Conservation (phyloP, 1,140 invertebrate species). For the Archegozetes longisetosus region DNA sequence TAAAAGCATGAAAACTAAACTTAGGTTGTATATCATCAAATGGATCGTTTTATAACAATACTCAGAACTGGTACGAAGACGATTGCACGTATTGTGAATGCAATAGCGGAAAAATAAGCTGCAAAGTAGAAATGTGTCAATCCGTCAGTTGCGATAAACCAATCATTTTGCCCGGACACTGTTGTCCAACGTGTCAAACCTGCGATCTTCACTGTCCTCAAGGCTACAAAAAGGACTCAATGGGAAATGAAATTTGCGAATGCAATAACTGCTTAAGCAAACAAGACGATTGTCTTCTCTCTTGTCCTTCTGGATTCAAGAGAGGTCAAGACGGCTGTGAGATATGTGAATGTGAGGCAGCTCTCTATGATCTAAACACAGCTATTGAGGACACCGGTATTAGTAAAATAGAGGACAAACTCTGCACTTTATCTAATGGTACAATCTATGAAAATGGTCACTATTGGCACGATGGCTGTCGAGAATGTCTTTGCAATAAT, state of each 20-base stretch:
- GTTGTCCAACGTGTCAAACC: not conserved
- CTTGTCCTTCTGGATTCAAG: not conserved
- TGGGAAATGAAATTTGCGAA: not conserved
- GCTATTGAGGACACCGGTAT: not conserved
- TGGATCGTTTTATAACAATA: not conserved
- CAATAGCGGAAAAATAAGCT: not conserved
- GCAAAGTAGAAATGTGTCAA: not conserved
- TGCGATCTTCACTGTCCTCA: not conserved
- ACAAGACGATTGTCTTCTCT: not conserved
- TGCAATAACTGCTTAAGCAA: not conserved
- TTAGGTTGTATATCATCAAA: not conserved
- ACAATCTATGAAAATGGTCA: not conserved
- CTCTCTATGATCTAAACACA: too few species aligned
- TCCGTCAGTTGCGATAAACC: not conserved
- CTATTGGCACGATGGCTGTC: not conserved
- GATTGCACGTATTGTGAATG: not conserved
- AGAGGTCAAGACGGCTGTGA: not conserved
- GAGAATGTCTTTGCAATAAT: not conserved
- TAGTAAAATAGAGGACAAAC: not conserved
- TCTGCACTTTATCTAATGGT: not conserved
- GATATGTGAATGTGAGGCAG: not conserved
- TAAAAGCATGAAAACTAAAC: too few species aligned
- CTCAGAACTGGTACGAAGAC: not conserved
- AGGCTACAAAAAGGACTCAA: not conserved
- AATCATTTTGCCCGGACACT: not conserved